phyloP scores from a whole-genome alignment of 30 jellyfish, hydroid and myxozoan species.

The Euphysa ruthae region DNA sequence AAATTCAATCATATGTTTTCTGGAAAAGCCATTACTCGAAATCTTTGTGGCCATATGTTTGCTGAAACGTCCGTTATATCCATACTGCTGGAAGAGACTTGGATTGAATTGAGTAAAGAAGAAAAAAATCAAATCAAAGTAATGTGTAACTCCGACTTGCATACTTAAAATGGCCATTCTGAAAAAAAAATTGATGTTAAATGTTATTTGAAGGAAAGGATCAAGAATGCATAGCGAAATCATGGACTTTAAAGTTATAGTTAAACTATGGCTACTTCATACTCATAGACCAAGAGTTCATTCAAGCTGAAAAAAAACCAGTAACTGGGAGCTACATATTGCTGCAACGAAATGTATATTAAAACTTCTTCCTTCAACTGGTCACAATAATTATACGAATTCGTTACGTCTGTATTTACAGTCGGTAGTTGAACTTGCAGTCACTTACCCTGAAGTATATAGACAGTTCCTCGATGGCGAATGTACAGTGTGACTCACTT shows the following conservation, averaged over 20 bases:
- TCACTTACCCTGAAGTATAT: not conserved
- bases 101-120: not conserved
- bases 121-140: not conserved
- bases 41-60: constrained; percentile 1
- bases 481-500: not conserved
- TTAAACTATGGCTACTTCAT: not conserved
- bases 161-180: not conserved
- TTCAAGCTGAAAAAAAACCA: not conserved
- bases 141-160: not conserved
- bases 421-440: not conserved
- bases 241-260: not conserved
- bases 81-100: not conserved
- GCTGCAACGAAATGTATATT: not conserved
- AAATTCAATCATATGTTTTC: not conserved
- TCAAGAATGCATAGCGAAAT: too few species aligned
- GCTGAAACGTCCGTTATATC: not conserved
- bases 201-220: too few species aligned
- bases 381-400: not conserved
- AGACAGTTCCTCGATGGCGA: not conserved
- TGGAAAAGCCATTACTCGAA: not conserved
- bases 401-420: not conserved
- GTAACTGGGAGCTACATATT: not conserved
- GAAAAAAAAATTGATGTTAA: too few species aligned
- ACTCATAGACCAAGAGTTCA: not conserved
- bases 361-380: not conserved